These are phyloP conservation scores for Adelosebastes latens DNA, from an alignment of 2,797 vertebrate species.

Conservation along the genomic window DNA sequence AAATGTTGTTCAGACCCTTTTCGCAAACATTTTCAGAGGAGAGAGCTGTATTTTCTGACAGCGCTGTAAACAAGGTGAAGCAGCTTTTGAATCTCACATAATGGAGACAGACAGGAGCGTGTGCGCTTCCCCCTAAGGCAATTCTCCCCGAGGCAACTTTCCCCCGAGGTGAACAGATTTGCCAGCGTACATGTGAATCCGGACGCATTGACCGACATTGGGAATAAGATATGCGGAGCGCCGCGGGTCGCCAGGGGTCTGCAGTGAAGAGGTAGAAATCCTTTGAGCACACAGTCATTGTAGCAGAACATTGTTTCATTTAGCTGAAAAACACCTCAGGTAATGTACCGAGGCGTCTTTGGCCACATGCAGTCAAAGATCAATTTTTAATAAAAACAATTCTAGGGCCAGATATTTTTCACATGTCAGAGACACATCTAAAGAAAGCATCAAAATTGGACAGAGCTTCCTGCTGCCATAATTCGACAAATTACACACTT, in stretches of 20 bases:
- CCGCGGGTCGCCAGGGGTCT: constrained; percentile 38
- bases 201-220: constrained; percentile 57
- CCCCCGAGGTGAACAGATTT: constrained; percentile 73
- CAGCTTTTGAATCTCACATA: constrained; percentile 66
- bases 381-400: constrained; percentile 54
- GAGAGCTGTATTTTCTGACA: constrained; percentile 51
- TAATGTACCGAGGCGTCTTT: constrained; percentile 28
- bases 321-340: constrained; percentile 30
- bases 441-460: constrained; percentile 16
- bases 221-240: constrained; percentile 29
- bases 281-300: constrained; percentile 27
- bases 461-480: constrained; percentile 22
- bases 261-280: constrained; percentile 34
- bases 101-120: constrained; percentile 60
- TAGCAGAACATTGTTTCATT: constrained; percentile 45
- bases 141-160: constrained; percentile 62
- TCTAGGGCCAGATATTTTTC: constrained; percentile 32
- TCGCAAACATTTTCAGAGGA: constrained; percentile 51
- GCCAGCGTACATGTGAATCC: constrained; percentile 54
- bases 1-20: constrained; percentile 24
- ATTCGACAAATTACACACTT: constrained; percentile 36
- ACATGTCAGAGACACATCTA: constrained; percentile 15
- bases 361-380: constrained; percentile 39
- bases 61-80: constrained; percentile 64
- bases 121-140: constrained; percentile 45